Evolutionary conservation across 37 sponge, comb jelly and placozoan species (phyloP).

Genomic region (Halisarca cf. caerulea): DNA sequence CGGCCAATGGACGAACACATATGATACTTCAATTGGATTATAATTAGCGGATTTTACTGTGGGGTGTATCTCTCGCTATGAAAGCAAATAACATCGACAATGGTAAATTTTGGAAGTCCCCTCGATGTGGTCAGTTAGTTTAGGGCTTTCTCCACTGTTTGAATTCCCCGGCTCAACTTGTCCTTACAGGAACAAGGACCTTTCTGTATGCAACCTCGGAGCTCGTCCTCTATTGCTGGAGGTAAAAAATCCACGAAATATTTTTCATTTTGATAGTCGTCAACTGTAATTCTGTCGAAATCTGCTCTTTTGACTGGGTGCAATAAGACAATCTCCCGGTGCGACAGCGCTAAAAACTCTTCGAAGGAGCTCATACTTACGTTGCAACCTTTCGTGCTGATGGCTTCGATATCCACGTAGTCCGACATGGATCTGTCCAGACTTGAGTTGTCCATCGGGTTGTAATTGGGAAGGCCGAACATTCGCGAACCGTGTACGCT

Average conservation of each 20-base stretch:
- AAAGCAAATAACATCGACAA: background rate
- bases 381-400: background rate
- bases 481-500: background rate
- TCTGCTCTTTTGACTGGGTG: background rate
- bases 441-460: background rate
- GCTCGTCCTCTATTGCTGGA: background rate
- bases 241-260: background rate
- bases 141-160: background rate
- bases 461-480: conserved; percentile 1
- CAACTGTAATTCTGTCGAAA: background rate
- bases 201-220: background rate
- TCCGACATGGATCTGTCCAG: background rate
- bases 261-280: background rate
- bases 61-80: background rate
- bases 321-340: background rate
- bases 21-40: background rate
- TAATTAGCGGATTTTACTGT: background rate
- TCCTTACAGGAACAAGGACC: background rate
- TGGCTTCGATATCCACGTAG: background rate
- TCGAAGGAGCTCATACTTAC: background rate
- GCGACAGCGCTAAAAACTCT: background rate
- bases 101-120: background rate
- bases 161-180: too few species aligned
- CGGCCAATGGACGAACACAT: background rate
- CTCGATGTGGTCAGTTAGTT: background rate